A percentile compares a stretch with the other conserved stretches of the same genome.
These are phyloP conservation scores for Ceryle rudis DNA, from an alignment of 2,797 vertebrate genomes.

Conservation along the genomic window DNA sequence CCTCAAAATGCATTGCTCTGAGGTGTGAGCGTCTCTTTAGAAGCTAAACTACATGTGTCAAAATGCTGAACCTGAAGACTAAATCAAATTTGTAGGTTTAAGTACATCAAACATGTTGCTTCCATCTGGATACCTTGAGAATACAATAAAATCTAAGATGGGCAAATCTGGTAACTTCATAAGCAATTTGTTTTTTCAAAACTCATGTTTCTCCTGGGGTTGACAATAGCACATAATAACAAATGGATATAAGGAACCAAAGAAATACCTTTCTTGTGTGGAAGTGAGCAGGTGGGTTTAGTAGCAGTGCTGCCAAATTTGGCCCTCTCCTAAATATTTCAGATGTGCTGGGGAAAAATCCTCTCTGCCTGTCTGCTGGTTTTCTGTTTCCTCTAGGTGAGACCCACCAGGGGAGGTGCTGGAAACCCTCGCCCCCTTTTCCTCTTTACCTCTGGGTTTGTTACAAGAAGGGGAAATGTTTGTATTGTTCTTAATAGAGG, in stretches of 20 bases:
- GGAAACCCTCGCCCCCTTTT: rapidly evolving
- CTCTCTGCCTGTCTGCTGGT: background rate
- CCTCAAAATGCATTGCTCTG: background rate
- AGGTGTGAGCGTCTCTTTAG: background rate
- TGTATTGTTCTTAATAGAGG: background rate
- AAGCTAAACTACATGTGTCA: background rate
- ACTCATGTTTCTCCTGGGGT: background rate
- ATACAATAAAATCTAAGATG: background rate
- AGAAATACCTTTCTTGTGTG: background rate
- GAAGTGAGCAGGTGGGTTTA: background rate
- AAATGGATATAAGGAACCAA: background rate
- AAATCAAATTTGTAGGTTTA: constrained; percentile 19
- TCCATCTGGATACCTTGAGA: background rate
- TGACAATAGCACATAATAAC: background rate
- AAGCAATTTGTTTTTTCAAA: background rate
- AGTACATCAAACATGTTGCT: background rate
- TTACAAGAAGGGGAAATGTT: background rate
- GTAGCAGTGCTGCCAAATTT: background rate
- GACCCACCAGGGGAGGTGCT: background rate
- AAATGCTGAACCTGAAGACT: constrained; percentile 18
- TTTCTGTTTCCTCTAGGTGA: background rate
- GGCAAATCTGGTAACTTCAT: background rate
- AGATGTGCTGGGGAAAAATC: background rate
- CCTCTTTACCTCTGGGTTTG: background rate
- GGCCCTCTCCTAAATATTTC: background rate